Evolutionary conservation across 1,140 invertebrate species (phyloP), one percentile per base, ranked within the genome.

Genomic region (Archegozetes longisetosus): DNA sequence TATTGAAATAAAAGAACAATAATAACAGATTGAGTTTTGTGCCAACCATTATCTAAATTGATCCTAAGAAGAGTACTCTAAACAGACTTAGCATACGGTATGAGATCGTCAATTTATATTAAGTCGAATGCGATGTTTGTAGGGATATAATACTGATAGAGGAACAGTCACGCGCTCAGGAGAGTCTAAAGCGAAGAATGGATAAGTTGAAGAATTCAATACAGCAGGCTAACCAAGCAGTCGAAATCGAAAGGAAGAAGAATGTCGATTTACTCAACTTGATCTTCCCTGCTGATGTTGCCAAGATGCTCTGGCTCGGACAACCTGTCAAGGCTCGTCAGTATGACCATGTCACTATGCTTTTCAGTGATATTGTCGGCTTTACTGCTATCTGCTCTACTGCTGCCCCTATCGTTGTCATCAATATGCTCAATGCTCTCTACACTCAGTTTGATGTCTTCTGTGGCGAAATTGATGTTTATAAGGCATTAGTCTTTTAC

Each of bases 291-390:
- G 86, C 87, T 25, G 84, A 89, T 68, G 90, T 95, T 63, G 91
- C 91, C 0, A 88, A 88, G 70, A 80, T 85, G 60, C 75, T 94
- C 6, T 93, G 89, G 89, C 74, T 88, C 59, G 90, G 90, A 29
- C 83, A 85, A 68, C 83, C 85, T 3, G 88, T 98, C 3, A 86
- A 91, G 73, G 92, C 93, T 9, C 92, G 97, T 75, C 86, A 85
- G 1, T 96, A 88, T 73, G 88, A 94, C 74, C 80, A 83, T 64
- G 89, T 82, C 40, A 96, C 93, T 26, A 94, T 98, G 67, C 95
- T 96, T 74, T 98, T 98, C 75, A 95, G 90, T 68, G 94, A 97
- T 73, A 97, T 98, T 72, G 93, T 97, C 54, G 92, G 92, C 65
- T 98, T 98, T 76, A 98, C 93, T 49, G 82, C 85, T 46, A 89